phyloP scores from a whole-genome alignment of 2,888 invertebrate species.

The Cryptocephalus primarius region DNA sequence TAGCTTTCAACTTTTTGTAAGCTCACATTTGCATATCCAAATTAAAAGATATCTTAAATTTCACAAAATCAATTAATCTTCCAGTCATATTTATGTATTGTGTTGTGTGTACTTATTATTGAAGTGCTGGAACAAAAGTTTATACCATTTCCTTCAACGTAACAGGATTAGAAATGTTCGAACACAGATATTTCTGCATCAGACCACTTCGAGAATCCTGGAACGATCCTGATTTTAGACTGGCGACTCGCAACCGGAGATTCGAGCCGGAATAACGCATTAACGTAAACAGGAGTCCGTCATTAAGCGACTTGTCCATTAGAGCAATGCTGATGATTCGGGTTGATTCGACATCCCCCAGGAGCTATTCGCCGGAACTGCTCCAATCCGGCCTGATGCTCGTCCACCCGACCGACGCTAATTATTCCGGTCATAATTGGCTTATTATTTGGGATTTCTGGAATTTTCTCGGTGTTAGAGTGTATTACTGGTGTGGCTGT shows the following conservation, averaged over 20 bases:
- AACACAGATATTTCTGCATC: neutral
- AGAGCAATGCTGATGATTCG: slow-evolving; percentile 26
- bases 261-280: slow-evolving; percentile 21
- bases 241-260: neutral
- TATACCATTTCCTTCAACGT: too few species aligned
- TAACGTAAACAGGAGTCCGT: slow-evolving; percentile 31
- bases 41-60: too few species aligned
- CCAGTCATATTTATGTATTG: too few species aligned
- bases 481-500: too few species aligned
- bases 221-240: neutral
- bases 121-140: too few species aligned
- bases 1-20: too few species aligned
- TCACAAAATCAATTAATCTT: too few species aligned
- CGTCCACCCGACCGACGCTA: neutral
- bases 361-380: slow-evolving; percentile 25
- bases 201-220: neutral
- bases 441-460: neutral
- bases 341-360: slow-evolving; percentile 23
- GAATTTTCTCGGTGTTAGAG: neutral
- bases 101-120: too few species aligned
- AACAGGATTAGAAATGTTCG: neutral
- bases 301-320: slow-evolving; percentile 32
- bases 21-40: too few species aligned
- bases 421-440: slow-evolving; percentile 10
- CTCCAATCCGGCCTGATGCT: slow-evolving; percentile 8